phyloP scores from a whole-genome alignment of 1,140 invertebrate species.

The Ditylenchus dipsaci region DNA sequence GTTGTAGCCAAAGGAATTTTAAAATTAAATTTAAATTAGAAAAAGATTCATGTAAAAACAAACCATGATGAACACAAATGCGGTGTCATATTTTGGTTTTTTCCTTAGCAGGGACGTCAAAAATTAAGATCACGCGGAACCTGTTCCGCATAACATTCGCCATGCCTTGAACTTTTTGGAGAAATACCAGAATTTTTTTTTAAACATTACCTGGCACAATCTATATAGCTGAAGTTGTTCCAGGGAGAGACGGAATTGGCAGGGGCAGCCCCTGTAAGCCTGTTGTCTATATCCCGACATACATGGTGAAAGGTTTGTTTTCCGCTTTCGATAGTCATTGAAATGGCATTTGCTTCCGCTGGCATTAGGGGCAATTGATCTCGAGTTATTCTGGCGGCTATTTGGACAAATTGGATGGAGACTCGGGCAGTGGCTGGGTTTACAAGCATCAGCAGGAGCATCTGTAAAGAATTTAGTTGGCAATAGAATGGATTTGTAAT shows the following conservation, averaged over 20 bases:
- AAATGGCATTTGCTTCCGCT: conserved; percentile 35
- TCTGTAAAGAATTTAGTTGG: conserved; percentile 19
- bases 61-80: too few relatives aligned
- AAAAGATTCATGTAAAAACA: too few relatives aligned
- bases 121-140: too few relatives aligned
- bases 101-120: too few relatives aligned
- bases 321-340: conserved; percentile 27
- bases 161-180: too few relatives aligned
- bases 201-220: conserved; percentile 18
- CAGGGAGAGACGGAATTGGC: conserved; percentile 9
- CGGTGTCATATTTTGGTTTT: too few relatives aligned
- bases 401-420: conserved; percentile 76
- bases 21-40: too few relatives aligned
- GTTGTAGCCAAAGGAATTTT: too few relatives aligned
- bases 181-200: neutral
- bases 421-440: conserved; percentile 77
- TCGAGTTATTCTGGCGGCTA: conserved; percentile 37
- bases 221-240: conserved; percentile 30
- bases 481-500: neutral
- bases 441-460: conserved; percentile 77
- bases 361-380: conserved; percentile 44
- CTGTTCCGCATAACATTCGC: too few relatives aligned
- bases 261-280: neutral
- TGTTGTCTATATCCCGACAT: conserved; percentile 35
- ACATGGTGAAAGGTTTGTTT: conserved; percentile 47